These are phyloP conservation scores for Ecliptopera silaceata DNA, from an alignment of 2,888 invertebrate genomes.

Conservation along the genomic window DNA sequence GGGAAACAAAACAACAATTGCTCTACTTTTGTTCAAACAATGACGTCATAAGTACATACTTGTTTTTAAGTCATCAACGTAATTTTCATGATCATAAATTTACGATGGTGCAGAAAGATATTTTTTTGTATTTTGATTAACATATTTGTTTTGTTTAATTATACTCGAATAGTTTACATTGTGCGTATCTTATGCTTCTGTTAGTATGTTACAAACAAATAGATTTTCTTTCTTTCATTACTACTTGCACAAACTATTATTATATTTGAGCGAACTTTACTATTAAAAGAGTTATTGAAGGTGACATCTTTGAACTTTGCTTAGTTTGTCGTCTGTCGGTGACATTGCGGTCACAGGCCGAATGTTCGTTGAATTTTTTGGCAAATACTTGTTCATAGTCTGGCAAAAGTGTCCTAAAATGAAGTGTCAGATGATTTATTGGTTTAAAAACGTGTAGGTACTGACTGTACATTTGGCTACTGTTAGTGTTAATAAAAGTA, in stretches of 20 bases:
- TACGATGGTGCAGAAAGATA: no score
- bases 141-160: no score
- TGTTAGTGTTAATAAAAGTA: not conserved
- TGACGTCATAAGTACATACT: not conserved
- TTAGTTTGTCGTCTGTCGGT: constrained; percentile 8
- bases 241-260: no score
- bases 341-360: constrained; percentile 10
- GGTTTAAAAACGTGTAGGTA: no score
- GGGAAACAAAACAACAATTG: not conserved
- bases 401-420: not conserved
- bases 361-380: constrained; percentile 11
- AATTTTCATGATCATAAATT: no score
- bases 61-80: not conserved
- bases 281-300: constrained; percentile 9
- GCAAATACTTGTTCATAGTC: constrained; percentile 4
- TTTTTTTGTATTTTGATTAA: no score
- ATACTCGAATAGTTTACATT: no score
- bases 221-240: no score
- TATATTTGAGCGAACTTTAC: no score
- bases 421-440: no score
- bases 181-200: no score
- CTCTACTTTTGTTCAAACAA: not conserved
- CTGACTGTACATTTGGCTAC: not conserved
- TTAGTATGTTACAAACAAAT: no score
- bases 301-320: constrained; percentile 21